Evolutionary conservation across 2,113 vertebrate genomes (phyloP).

Genomic region (Gymnocephalus cernua): DNA sequence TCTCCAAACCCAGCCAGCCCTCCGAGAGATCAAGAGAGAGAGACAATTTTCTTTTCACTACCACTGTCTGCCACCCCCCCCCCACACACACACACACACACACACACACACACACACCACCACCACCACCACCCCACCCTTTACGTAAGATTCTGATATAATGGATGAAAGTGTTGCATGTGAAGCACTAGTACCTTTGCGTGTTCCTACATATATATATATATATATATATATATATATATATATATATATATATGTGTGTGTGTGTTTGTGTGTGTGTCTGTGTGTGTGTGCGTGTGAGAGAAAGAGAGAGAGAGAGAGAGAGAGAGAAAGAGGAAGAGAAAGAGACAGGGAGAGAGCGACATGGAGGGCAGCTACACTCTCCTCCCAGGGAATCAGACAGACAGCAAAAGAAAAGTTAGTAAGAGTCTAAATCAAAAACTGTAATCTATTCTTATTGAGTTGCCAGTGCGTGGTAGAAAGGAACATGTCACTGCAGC

Average conservation of each 20-base stretch:
- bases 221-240: no score
- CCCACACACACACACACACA: no score
- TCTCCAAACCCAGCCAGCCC: constrained; percentile 37
- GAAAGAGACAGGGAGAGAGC: constrained; percentile 9
- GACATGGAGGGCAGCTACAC: constrained; percentile 24
- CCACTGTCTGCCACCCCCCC: constrained; percentile 12
- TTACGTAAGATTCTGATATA: constrained; percentile 54
- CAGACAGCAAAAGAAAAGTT: constrained; percentile 11
- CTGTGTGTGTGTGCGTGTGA: neutral
- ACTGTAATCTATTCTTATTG: constrained; percentile 5
- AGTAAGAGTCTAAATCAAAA: constrained; percentile 32
- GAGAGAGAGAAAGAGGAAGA: no score
- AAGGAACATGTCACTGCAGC: constrained; percentile 33
- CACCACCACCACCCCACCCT: neutral
- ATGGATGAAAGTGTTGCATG: constrained; percentile 49
- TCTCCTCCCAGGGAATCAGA: constrained; percentile 8
- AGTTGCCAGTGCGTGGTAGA: constrained; percentile 17
- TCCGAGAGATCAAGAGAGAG: constrained; percentile 22
- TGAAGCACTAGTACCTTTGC: constrained; percentile 35
- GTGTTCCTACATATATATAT: neutral
- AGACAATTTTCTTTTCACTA: constrained; percentile 26
- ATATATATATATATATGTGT: no score
- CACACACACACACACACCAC: no score
- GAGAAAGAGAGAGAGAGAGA: neutral
- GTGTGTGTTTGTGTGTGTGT: constrained; percentile 8